These are phyloP conservation scores for Lophotis ruficrista DNA, from an alignment of 2,113 vertebrate genomes.

Conservation along the genomic window DNA sequence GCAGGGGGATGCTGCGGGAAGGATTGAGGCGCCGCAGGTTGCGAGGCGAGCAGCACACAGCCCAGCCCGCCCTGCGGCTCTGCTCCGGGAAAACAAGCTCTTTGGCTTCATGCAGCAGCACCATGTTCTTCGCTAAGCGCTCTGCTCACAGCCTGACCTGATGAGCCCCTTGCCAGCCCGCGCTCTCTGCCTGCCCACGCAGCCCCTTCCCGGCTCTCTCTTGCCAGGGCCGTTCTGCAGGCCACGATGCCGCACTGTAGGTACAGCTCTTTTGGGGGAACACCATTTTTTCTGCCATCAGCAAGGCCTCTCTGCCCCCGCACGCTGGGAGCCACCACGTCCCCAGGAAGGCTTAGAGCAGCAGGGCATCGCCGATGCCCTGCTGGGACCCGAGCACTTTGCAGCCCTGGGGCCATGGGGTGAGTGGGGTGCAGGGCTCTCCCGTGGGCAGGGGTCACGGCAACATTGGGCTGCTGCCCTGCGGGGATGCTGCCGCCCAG, in stretches of 20 bases:
- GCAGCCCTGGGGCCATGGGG: not conserved
- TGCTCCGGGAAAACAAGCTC: not conserved
- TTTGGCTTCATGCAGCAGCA: not conserved
- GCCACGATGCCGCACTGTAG: accelerated
- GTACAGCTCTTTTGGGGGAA: not conserved
- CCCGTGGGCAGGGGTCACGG: not conserved
- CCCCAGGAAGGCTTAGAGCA: not conserved
- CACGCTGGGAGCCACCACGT: accelerated
- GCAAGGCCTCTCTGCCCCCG: not conserved
- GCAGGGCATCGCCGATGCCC: not conserved
- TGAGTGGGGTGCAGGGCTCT: accelerated
- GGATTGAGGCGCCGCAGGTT: not conserved
- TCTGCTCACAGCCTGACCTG: not conserved
- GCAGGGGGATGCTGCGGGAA: not conserved
- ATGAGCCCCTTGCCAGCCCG: not conserved
- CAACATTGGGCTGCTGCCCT: not conserved
- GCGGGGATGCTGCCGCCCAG: not conserved
- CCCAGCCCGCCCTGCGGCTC: not conserved
- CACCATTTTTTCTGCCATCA: not conserved
- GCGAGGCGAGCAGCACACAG: not conserved
- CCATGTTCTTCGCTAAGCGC: not conserved
- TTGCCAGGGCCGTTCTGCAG: not conserved
- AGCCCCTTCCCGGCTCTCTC: not conserved
- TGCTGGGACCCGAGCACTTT: not conserved
- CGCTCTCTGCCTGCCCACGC: accelerated